A percentile compares a stretch with the other conserved stretches of the same genome.
phyloP scores from a whole-genome alignment of 2,113 vertebrate genomes.

The Stigmatopora argus region DNA sequence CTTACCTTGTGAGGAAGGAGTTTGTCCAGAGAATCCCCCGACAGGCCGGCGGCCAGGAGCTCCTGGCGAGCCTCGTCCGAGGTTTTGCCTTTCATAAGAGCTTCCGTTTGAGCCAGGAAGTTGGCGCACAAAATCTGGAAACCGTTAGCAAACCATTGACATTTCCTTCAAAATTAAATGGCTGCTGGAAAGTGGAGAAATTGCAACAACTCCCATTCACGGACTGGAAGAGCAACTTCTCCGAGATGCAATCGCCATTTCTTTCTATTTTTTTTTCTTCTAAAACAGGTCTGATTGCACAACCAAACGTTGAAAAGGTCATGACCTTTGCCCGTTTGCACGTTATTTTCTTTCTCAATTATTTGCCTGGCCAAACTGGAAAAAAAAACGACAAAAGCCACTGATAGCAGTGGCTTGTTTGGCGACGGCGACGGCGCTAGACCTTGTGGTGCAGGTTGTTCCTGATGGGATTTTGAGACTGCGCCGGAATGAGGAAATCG shows the following conservation, averaged over 20 bases:
- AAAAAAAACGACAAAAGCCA: background rate
- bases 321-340: background rate
- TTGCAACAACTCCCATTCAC: no score
- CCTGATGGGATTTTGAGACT: conserved; percentile 88
- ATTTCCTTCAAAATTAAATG: no score
- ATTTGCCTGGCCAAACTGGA: background rate
- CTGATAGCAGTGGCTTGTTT: background rate
- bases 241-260: background rate
- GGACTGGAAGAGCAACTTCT: no score
- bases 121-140: conserved; percentile 89
- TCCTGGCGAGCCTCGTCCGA: conserved; percentile 81
- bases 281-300: no score
- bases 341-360: background rate
- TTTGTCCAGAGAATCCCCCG: conserved; percentile 75
- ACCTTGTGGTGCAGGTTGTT: conserved; percentile 93
- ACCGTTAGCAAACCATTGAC: no score
- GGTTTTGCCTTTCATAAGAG: conserved; percentile 92
- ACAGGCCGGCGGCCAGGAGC: conserved; percentile 76
- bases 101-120: conserved; percentile 94
- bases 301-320: no score
- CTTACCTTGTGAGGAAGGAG: conserved; percentile 91
- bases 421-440: background rate
- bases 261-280: no score
- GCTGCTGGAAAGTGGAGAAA: no score
- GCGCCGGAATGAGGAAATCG: conserved; percentile 91